Evolutionary conservation across 2,797 vertebrate genomes (phyloP), one percentile per base, ranked within the genome.

Genomic region (Lates japonicus): DNA sequence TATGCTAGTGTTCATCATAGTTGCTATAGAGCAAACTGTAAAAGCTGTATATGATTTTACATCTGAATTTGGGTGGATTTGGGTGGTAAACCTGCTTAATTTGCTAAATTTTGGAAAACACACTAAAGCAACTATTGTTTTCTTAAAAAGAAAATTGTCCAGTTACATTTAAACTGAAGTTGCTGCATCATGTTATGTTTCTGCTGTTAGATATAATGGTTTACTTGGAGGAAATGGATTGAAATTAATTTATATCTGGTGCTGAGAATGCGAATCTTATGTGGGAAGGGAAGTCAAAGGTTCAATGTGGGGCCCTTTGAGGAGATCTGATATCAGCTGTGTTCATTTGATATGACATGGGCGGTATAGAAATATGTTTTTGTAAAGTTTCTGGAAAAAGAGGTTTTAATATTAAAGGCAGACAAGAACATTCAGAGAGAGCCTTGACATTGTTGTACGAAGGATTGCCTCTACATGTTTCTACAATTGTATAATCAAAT

Each of bases 191-290:
- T 8, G 22, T 46, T 55, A 19, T 11, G 52, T 31, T 44, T 74
- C 12, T 48, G 39, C 25, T 39, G 57, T 58, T 37, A 68, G 42
- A 70, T 35, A 65, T 19, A n/a, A n/a, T 7, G 19, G 41, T 71
- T 48, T 70, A 46, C 44, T 37, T 67, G 68, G 46, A 74, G 33
- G 31, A 66, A 58, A 49, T 35, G 31, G 49, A 44, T 44, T 35
- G 46, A 49, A 44, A 58, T 70, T 9, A 41, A 61, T 71, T 76
- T 62, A 55, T 49, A 62, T 62, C 6, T 39, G 48, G 5, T 72
- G 57, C 44, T 68, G 33, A 48, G 61, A 75, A 42, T 60, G 49
- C 22, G 13, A 66, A 39, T 67, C 62, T 62, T n/a, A n/a, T 22
- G 39, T 44, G 49, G 54, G 54, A 55, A 10, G 46, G 31, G 31